These are phyloP conservation scores for Saguinus imperator DNA, from an alignment of 2,113 vertebrate genomes.

Conservation along the genomic window DNA sequence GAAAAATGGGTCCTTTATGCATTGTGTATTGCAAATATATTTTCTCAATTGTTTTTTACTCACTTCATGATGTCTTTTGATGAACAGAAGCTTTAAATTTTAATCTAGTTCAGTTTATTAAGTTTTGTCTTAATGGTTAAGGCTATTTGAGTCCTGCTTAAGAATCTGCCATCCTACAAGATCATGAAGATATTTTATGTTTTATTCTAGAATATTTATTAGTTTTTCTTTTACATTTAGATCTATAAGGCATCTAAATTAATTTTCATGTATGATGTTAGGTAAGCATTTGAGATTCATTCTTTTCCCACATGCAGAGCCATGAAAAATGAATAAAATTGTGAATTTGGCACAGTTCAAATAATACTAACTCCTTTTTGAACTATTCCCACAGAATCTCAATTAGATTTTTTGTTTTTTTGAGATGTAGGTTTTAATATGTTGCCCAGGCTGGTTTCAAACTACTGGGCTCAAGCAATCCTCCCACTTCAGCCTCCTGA, in stretches of 20 bases:
- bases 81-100: conserved; percentile 18
- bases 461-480: neutral
- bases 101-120: neutral
- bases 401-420: neutral
- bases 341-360: neutral
- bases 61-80: neutral
- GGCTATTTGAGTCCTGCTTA: neutral
- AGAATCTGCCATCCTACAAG: neutral
- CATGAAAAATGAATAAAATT: neutral
- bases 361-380: neutral
- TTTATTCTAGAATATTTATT: conserved; percentile 27
- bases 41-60: conserved; percentile 6
- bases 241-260: neutral
- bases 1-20: neutral
- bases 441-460: neutral
- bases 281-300: neutral
- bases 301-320: neutral
- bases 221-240: conserved; percentile 11
- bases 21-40: neutral
- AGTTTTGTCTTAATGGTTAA: conserved; percentile 13
- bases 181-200: neutral
- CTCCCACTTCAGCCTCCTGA: neutral
- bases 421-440: neutral
- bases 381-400: neutral
- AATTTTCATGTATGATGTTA: neutral